These are phyloP conservation scores for Caracal caracal DNA, from an alignment of 2,113 vertebrate genomes.

Conservation along the genomic window DNA sequence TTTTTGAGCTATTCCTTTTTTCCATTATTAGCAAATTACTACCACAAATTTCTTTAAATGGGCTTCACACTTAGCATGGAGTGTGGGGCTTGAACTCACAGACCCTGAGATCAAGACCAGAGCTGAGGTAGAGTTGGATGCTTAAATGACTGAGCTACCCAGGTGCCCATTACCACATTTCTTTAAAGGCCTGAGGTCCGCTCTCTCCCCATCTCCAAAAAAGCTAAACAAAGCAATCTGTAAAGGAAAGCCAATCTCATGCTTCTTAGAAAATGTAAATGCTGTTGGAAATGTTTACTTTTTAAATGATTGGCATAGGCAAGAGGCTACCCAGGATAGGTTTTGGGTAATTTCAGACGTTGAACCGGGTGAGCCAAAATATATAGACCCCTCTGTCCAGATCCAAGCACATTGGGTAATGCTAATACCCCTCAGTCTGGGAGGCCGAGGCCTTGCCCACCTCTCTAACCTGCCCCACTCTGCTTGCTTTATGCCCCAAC, in stretches of 20 bases:
- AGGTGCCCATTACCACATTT: neutral
- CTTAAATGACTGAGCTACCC: too few species aligned
- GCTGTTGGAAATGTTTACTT: neutral
- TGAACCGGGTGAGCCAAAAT: neutral
- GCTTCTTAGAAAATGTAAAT: constrained; percentile 18
- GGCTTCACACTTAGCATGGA: too few species aligned
- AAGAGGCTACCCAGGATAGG: neutral
- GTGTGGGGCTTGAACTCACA: too few species aligned
- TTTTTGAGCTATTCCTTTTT: constrained; percentile 39
- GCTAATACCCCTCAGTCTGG: neutral
- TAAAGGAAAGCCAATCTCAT: constrained; percentile 40
- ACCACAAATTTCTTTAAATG: neutral
- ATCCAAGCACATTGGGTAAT: neutral
- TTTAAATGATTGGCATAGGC: neutral
- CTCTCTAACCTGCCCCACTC: neutral
- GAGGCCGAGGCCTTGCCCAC: neutral
- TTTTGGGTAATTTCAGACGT: neutral
- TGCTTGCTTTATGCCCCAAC: neutral
- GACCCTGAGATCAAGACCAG: too few species aligned
- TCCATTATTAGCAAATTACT: constrained; percentile 5
- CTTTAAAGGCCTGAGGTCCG: neutral
- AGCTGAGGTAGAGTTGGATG: too few species aligned
- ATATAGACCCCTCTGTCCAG: neutral
- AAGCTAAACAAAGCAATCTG: neutral
- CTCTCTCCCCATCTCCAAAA: neutral